Percentiles rank a stretch among this genome's conserved stretches.
Evolutionary conservation across 2,797 vertebrate genomes (phyloP).

Genomic region (Chromis chromis): DNA sequence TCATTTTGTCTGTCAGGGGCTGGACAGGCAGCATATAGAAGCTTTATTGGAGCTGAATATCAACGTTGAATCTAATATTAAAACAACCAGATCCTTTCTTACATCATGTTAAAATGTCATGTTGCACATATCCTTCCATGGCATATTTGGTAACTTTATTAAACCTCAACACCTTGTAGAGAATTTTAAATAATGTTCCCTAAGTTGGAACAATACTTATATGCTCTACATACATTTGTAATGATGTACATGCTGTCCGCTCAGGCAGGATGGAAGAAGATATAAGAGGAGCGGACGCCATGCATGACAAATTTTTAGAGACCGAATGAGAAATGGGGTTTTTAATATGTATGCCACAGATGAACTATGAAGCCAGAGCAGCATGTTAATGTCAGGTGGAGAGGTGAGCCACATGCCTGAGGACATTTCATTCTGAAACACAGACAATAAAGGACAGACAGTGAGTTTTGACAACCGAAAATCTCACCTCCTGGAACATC

Average conservation of each 20-base stretch:
- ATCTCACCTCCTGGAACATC: constrained; percentile 2
- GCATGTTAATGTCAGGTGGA: constrained; percentile 57
- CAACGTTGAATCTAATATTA: not conserved
- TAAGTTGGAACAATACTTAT: constrained; percentile 28
- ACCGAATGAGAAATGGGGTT: constrained; percentile 50
- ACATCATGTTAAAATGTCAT: constrained; percentile 6
- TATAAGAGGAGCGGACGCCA: constrained; percentile 14
- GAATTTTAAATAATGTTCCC: constrained; percentile 22
- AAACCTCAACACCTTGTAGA: constrained; percentile 7
- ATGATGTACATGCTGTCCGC: constrained; percentile 14
- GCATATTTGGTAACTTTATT: not conserved
- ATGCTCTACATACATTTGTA: constrained; percentile 20
- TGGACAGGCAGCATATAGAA: not conserved
- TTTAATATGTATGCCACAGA: constrained; percentile 45
- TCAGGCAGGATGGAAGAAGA: constrained; percentile 30
- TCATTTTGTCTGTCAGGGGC: not conserved
- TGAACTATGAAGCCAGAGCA: constrained; percentile 39
- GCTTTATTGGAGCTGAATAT: not conserved
- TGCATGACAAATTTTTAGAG: constrained; percentile 41
- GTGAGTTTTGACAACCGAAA: constrained; percentile 30
- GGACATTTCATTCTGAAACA: constrained; percentile 31
- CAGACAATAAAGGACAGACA: constrained; percentile 9
- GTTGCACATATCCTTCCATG: not conserved
- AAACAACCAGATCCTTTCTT: not conserved
- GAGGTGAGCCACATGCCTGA: constrained; percentile 11